phyloP scores from a whole-genome alignment of 2,113 vertebrate species.

The Naja naja region DNA sequence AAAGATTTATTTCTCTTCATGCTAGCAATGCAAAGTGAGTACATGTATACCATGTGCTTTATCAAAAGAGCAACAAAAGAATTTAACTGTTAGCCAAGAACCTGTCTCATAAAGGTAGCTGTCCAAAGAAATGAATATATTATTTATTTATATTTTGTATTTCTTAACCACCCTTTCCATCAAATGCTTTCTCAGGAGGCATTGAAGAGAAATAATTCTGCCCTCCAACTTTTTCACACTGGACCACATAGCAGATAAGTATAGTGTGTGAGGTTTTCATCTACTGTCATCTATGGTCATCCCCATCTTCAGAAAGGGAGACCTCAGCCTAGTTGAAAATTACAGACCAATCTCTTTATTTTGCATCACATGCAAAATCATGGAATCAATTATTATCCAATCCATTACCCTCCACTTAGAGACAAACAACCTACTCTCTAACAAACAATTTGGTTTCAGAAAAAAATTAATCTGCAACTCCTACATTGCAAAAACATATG shows the following conservation, averaged over 20 bases:
- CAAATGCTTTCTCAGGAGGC: background rate
- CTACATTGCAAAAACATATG: too few relatives aligned
- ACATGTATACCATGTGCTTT: background rate
- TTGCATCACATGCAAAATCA: too few relatives aligned
- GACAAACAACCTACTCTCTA: too few relatives aligned
- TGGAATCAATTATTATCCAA: too few relatives aligned
- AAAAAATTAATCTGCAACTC: too few relatives aligned
- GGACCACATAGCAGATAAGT: rapidly evolving
- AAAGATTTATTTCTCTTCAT: background rate
- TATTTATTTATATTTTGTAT: too few relatives aligned
- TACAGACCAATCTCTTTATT: too few relatives aligned
- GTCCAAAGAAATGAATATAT: background rate
- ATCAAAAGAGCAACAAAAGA: background rate
- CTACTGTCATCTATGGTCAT: background rate
- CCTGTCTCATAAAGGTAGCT: background rate
- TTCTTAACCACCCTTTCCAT: too few relatives aligned
- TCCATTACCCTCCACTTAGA: too few relatives aligned
- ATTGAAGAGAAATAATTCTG: background rate
- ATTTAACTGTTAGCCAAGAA: background rate
- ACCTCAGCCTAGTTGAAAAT: too few relatives aligned
- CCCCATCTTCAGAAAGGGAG: too few relatives aligned
- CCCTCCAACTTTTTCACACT: background rate
- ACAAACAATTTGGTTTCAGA: too few relatives aligned
- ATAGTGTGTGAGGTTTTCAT: background rate
- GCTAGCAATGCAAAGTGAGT: background rate